Conservation (phyloP, 2,797 vertebrate species). For the Paramormyrops hopkinsi region DNA sequence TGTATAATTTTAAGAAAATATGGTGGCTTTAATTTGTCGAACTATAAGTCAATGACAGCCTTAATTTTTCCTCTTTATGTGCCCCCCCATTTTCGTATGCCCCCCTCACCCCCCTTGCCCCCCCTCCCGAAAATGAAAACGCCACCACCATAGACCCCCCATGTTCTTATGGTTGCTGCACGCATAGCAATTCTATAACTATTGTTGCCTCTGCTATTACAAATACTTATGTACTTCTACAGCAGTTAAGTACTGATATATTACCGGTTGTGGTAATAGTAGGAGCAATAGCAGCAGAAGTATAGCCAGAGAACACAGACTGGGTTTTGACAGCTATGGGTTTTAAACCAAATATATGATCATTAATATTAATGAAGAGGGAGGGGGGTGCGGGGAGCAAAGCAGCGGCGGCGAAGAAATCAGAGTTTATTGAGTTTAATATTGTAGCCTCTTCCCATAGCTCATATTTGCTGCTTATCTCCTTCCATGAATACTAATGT, state of each 20-base stretch:
- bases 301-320: constrained; percentile 8
- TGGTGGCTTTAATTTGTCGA: neutral
- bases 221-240: constrained; percentile 9
- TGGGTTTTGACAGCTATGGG: constrained; percentile 43
- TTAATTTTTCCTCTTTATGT: neutral
- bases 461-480: constrained; percentile 65
- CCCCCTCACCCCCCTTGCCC: neutral
- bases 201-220: neutral
- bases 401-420: constrained; percentile 58
- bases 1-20: neutral
- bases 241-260: constrained; percentile 20
- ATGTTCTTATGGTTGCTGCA: neutral
- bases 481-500: constrained; percentile 67
- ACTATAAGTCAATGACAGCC: neutral
- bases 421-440: constrained; percentile 65
- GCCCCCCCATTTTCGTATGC: neutral
- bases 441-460: constrained; percentile 49
- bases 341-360: constrained; percentile 45
- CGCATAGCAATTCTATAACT: neutral
- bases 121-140: neutral
- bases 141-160: neutral
- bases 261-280: constrained; percentile 37
- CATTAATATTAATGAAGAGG: constrained; percentile 63
- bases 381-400: constrained; percentile 47
- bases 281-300: constrained; percentile 32